These are phyloP conservation scores for Schizopygopsis pylzovi DNA, from an alignment of 2,797 vertebrate genomes.

Conservation along the genomic window DNA sequence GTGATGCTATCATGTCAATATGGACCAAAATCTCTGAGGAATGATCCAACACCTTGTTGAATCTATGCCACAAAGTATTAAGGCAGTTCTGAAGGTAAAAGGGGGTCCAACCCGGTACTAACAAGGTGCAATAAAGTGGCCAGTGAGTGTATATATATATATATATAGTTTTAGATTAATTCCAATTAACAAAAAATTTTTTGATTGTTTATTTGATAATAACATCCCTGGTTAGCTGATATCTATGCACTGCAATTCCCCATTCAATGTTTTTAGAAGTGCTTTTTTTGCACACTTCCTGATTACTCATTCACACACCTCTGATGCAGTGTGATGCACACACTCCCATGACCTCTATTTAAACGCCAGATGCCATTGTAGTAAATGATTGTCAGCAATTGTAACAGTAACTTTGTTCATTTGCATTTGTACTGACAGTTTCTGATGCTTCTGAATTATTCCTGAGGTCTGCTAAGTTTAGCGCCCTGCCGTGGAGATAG, in stretches of 20 bases:
- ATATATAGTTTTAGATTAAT: too few relatives aligned
- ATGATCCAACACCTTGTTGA: too few relatives aligned
- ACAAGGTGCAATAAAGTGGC: too few relatives aligned
- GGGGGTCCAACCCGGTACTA: too few relatives aligned
- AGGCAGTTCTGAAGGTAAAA: too few relatives aligned
- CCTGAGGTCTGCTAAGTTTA: constrained; percentile 25
- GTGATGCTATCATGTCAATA: too few relatives aligned
- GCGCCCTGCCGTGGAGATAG: constrained; percentile 1
- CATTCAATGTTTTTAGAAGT: not conserved
- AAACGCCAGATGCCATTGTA: not conserved
- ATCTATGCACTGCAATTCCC: not conserved
- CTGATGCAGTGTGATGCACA: not conserved
- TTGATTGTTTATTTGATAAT: too few relatives aligned
- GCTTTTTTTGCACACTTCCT: not conserved
- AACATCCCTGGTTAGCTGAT: not conserved
- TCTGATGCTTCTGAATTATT: constrained; percentile 30
- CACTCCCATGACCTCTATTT: not conserved
- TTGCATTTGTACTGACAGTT: constrained; percentile 29
- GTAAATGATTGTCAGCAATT: not conserved
- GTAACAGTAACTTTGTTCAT: not conserved
- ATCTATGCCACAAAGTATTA: too few relatives aligned
- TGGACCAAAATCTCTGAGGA: too few relatives aligned
- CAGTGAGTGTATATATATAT: too few relatives aligned
- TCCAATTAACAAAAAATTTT: too few relatives aligned
- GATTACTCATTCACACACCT: not conserved